Evolutionary conservation across 2,888 invertebrate species (phyloP).

Genomic region (Spialia ferax): DNA sequence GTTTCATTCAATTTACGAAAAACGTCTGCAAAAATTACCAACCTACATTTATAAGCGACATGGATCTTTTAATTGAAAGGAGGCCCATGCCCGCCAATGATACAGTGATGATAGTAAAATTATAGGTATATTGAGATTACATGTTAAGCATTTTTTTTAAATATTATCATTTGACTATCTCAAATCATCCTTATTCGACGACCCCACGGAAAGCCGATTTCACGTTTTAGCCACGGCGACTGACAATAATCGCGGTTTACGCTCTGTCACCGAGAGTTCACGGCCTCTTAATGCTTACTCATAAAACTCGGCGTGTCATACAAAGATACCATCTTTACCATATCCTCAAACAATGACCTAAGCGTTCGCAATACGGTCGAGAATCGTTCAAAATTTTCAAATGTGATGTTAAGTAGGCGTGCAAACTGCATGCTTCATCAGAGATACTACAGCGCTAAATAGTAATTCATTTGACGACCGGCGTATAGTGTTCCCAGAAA

Average conservation of each 20-base stretch:
- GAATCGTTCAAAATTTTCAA: constrained; percentile 43
- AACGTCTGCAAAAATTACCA: too few relatives aligned
- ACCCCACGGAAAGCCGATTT: constrained; percentile 79
- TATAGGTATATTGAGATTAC: too few relatives aligned
- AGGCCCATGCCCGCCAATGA: too few relatives aligned
- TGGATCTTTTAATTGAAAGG: too few relatives aligned
- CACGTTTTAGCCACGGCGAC: constrained; percentile 81
- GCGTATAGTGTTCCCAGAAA: constrained; percentile 66
- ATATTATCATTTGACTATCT: constrained; percentile 7
- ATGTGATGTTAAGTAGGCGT: constrained; percentile 56
- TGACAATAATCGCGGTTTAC: constrained; percentile 80
- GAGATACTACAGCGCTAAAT: constrained; percentile 63
- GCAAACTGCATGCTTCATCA: constrained; percentile 68
- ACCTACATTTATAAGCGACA: too few relatives aligned
- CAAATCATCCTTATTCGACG: constrained; percentile 50
- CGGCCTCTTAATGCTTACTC: constrained; percentile 66
- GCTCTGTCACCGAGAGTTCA: constrained; percentile 74
- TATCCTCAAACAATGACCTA: constrained; percentile 44
- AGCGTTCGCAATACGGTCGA: constrained; percentile 51
- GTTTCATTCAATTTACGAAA: too few relatives aligned
- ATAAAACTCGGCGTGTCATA: constrained; percentile 69
- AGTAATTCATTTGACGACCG: constrained; percentile 65
- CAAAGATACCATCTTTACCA: constrained; percentile 42
- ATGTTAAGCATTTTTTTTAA: too few relatives aligned
- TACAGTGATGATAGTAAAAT: too few relatives aligned